A percentile compares a stretch with the other conserved stretches of the same genome.
phyloP scores from a whole-genome alignment of 2,888 invertebrate species.

The Pomacea canaliculata region DNA sequence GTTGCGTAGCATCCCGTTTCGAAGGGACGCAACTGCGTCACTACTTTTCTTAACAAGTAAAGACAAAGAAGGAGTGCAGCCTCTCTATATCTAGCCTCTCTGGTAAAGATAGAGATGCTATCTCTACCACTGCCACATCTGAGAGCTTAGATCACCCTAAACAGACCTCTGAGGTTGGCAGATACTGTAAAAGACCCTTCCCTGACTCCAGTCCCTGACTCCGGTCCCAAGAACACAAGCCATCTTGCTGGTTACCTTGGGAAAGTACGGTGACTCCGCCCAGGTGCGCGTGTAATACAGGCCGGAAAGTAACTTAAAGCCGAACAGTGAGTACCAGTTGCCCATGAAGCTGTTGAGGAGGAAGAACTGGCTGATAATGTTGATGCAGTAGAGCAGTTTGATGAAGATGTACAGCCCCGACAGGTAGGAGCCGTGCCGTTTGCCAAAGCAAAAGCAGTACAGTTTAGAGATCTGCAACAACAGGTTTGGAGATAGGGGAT shows the following conservation, averaged over 20 bases:
- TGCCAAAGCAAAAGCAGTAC: constrained; percentile 57
- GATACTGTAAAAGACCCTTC: too few species aligned
- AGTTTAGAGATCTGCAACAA: constrained; percentile 54
- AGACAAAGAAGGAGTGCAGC: too few species aligned
- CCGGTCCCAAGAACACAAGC: background rate
- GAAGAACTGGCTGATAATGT: constrained; percentile 58
- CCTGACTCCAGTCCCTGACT: too few species aligned
- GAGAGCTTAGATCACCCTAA: too few species aligned
- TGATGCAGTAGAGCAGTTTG: constrained; percentile 59
- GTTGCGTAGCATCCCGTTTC: too few species aligned
- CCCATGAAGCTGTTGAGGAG: constrained; percentile 48
- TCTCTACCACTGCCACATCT: too few species aligned
- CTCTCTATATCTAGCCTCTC: too few species aligned
- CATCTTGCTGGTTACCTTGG: constrained; percentile 35
- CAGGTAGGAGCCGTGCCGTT: constrained; percentile 56
- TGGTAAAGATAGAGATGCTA: too few species aligned
- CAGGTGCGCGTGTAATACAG: constrained; percentile 41
- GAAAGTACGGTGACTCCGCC: constrained; percentile 54
- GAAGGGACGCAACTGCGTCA: too few species aligned
- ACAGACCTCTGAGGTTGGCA: too few species aligned
- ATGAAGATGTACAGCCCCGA: constrained; percentile 60
- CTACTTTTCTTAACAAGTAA: too few species aligned
- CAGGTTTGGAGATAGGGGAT: too few species aligned
- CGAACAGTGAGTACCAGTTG: constrained; percentile 52
- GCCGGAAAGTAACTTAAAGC: constrained; percentile 48